phyloP scores from a whole-genome alignment of 2,797 vertebrate genomes.

The Sebastes itinus region DNA sequence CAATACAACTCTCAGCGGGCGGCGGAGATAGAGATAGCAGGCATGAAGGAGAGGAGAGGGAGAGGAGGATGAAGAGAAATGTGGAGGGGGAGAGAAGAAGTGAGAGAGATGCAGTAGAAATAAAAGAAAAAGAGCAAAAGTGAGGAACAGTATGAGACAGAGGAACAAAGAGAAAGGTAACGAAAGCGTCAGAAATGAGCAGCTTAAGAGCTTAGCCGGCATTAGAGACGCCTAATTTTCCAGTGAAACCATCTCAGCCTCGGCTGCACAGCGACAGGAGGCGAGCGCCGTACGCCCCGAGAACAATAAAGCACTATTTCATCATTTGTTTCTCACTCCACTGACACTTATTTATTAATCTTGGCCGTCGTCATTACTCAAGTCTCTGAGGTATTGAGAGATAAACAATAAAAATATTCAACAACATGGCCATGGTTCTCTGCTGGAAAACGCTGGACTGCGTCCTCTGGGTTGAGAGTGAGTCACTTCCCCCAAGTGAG shows the following conservation, averaged over 20 bases:
- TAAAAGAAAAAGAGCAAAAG: conserved; percentile 13
- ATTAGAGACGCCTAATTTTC: conserved; percentile 75
- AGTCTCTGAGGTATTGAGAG: conserved; percentile 21
- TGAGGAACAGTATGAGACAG: conserved; percentile 4
- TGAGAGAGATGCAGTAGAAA: conserved; percentile 19
- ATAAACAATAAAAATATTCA: conserved; percentile 5
- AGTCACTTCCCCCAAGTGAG: too few species aligned
- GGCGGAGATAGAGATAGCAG: conserved; percentile 9
- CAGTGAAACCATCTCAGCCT: conserved; percentile 66
- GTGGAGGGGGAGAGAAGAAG: neutral
- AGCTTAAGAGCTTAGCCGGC: conserved; percentile 78
- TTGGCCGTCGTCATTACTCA: conserved; percentile 6
- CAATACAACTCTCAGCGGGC: conserved; percentile 29
- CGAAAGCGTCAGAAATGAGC: conserved; percentile 76
- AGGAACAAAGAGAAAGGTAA: conserved; percentile 61
- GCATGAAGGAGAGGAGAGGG: neutral
- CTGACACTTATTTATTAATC: conserved; percentile 26
- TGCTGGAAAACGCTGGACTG: too few species aligned
- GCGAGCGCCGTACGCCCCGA: conserved; percentile 12
- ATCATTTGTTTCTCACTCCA: conserved; percentile 47
- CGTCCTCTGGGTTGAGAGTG: too few species aligned
- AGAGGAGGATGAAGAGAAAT: neutral
- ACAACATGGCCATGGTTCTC: neutral
- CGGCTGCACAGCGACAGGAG: conserved; percentile 31
- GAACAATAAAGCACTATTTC: conserved; percentile 53